phyloP scores from a whole-genome alignment of 2,888 invertebrate species.

The Pollenia griseotomentosa region DNA sequence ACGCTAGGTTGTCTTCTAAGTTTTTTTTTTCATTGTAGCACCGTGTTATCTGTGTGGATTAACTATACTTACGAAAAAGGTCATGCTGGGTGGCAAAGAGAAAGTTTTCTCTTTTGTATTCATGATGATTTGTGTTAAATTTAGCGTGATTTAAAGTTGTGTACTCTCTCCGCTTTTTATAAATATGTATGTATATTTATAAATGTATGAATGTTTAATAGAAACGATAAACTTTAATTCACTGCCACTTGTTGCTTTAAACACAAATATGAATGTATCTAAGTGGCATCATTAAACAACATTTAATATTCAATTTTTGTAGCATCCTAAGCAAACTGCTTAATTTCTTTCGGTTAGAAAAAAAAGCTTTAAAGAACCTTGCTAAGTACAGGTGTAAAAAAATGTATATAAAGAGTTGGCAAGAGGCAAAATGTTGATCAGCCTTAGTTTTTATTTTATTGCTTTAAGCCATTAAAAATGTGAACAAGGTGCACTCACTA shows the following conservation, averaged over 20 bases:
- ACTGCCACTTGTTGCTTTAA: conserved; percentile 73
- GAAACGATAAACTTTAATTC: conserved; percentile 51
- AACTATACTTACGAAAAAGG: neutral
- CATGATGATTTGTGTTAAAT: conserved; percentile 81
- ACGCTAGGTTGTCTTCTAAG: too few relatives aligned
- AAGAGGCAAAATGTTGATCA: conserved; percentile 23
- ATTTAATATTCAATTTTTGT: conserved; percentile 50
- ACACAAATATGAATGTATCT: neutral
- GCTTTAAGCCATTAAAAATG: conserved; percentile 63
- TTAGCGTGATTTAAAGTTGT: conserved; percentile 78
- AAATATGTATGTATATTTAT: conserved; percentile 3
- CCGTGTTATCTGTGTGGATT: neutral
- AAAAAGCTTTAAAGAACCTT: conserved; percentile 20
- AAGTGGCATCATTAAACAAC: conserved; percentile 41
- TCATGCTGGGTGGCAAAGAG: conserved; percentile 70
- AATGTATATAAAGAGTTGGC: conserved; percentile 5
- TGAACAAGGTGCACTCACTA: conserved; percentile 6
- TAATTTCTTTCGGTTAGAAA: conserved; percentile 13
- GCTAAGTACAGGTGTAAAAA: conserved; percentile 32
- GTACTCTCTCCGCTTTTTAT: conserved; percentile 25
- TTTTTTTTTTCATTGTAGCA: too few relatives aligned
- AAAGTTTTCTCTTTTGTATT: conserved; percentile 77
- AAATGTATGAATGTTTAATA: conserved; percentile 22
- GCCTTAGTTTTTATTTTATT: conserved; percentile 34
- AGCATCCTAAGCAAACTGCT: conserved; percentile 27